Conservation (phyloP, 2,113 vertebrate species). For the Xenotilapia flavipinnis region DNA sequence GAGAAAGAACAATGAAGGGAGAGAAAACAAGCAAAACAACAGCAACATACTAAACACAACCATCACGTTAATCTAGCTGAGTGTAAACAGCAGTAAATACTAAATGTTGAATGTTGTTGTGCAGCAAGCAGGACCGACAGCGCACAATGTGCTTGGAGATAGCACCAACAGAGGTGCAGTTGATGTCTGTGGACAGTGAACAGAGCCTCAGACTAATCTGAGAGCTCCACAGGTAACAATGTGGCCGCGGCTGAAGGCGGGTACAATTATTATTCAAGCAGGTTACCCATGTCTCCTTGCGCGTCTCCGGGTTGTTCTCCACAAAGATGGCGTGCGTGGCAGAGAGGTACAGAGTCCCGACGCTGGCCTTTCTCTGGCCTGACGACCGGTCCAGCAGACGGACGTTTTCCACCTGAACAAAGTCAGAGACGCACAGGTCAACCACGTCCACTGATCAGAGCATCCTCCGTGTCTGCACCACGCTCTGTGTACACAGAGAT, state of each 20-base stretch:
- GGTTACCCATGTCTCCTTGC: conserved; percentile 94
- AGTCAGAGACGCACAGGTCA: background rate
- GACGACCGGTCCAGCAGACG: conserved; percentile 79
- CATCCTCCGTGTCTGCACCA: background rate
- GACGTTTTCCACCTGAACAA: conserved; percentile 87
- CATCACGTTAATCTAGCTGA: accelerated
- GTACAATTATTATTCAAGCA: background rate
- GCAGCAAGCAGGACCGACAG: accelerated
- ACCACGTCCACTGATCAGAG: background rate
- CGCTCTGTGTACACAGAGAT: background rate
- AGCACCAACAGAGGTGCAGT: accelerated
- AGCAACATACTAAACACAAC: background rate
- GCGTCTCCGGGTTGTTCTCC: conserved; percentile 84
- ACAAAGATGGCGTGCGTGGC: conserved; percentile 96
- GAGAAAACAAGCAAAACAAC: background rate
- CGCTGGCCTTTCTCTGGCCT: conserved; percentile 77
- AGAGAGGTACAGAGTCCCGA: conserved; percentile 91
- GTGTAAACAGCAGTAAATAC: background rate
- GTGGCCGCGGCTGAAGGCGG: accelerated
- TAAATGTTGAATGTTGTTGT: accelerated
- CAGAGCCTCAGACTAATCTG: background rate
- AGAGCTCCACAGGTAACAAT: background rate
- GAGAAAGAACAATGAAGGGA: accelerated
- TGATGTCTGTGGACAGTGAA: accelerated
- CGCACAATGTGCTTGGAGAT: accelerated